Percentiles rank a stretch among this genome's conserved stretches.
Conservation (phyloP, 2,797 vertebrate genomes). For the Microcaecilia unicolor region DNA sequence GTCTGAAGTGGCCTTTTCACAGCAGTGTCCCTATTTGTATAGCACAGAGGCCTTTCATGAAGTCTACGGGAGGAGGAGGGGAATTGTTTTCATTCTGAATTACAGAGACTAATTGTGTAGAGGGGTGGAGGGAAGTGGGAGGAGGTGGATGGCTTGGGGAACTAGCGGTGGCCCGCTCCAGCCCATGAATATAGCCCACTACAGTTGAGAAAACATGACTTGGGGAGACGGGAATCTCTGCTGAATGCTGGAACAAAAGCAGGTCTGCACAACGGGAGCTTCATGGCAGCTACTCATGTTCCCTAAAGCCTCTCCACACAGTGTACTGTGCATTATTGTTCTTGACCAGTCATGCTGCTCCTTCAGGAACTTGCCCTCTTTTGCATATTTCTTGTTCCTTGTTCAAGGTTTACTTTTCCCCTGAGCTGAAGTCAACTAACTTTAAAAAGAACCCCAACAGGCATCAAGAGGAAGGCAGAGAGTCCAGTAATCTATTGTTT, state of each 20-base stretch:
- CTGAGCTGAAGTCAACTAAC: background rate
- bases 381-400: background rate
- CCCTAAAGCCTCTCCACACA: constrained; percentile 11
- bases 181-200: constrained; percentile 45
- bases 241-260: constrained; percentile 37
- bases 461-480: background rate
- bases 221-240: constrained; percentile 41
- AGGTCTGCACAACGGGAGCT: constrained; percentile 46
- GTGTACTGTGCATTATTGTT: constrained; percentile 17
- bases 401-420: constrained; percentile 3
- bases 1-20: constrained; percentile 17
- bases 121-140: constrained; percentile 49
- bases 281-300: constrained; percentile 32
- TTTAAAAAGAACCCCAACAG: background rate
- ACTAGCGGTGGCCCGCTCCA: constrained; percentile 36
- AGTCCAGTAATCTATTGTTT: background rate
- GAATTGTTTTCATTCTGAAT: constrained; percentile 53
- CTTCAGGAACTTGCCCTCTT: background rate
- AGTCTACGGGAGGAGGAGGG: constrained; percentile 17
- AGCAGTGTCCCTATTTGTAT: constrained; percentile 19
- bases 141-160: constrained; percentile 41
- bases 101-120: constrained; percentile 64
- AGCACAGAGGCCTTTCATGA: background rate
- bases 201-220: constrained; percentile 51
- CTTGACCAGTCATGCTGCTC: constrained; percentile 3